Conservation (phyloP, 2,113 vertebrate species). For the Proterorhinus semilunaris region DNA sequence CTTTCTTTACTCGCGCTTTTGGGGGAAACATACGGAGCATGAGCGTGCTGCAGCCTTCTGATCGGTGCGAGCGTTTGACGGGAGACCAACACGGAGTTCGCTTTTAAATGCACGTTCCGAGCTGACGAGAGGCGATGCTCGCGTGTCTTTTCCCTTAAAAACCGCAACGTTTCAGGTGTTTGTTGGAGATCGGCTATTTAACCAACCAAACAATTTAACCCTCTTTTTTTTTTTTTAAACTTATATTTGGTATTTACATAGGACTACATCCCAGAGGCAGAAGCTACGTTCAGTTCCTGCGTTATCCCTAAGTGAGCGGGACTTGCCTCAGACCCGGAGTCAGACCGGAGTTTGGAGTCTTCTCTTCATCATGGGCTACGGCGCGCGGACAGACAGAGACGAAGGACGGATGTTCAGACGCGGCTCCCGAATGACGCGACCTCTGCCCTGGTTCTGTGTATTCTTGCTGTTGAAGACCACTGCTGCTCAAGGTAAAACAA, state of each 20-base stretch:
- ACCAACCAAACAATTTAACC: conserved; percentile 6
- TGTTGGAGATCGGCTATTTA: conserved; percentile 38
- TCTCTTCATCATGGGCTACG: conserved; percentile 80
- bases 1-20: not conserved
- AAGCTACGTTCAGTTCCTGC: conserved; percentile 26
- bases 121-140: conserved; percentile 46
- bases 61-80: conserved; percentile 36
- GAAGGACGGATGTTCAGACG: conserved; percentile 75
- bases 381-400: conserved; percentile 78
- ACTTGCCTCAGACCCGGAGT: conserved; percentile 43
- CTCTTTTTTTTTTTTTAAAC: not conserved
- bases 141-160: conserved; percentile 29
- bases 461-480: conserved; percentile 80
- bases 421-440: conserved; percentile 75
- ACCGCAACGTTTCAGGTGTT: conserved; percentile 45
- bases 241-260: conserved; percentile 2
- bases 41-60: conserved; percentile 45
- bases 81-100: conserved; percentile 29
- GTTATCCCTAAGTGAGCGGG: conserved; percentile 37
- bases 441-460: conserved; percentile 80
- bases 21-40: conserved; percentile 54
- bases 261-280: conserved; percentile 19
- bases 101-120: conserved; percentile 49
- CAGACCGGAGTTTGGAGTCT: conserved; percentile 45
- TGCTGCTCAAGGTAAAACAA: conserved; percentile 86